phyloP scores from a whole-genome alignment of 2,888 invertebrate genomes.

The Netelia virgata region DNA sequence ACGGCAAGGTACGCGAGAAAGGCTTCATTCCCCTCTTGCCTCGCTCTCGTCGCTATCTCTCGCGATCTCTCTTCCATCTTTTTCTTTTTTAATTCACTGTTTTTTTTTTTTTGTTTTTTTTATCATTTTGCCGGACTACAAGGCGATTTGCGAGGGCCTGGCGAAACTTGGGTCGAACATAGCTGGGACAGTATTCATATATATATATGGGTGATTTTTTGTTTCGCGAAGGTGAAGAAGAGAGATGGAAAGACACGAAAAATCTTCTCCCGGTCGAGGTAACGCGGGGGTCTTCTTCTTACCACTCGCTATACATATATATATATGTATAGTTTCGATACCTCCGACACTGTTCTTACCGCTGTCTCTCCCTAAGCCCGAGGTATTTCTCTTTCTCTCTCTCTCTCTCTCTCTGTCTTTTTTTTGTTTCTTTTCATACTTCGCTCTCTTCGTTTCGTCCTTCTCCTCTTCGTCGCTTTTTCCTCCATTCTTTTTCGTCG shows the following conservation, averaged over 20 bases:
- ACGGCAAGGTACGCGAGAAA: constrained; percentile 54
- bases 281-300: constrained; percentile 40
- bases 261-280: constrained; percentile 46
- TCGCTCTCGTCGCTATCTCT: constrained; percentile 8
- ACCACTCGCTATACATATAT: neutral
- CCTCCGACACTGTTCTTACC: neutral
- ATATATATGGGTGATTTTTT: constrained; percentile 16
- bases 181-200: constrained; percentile 1
- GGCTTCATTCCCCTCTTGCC: constrained; percentile 6
- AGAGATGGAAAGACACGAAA: constrained; percentile 50
- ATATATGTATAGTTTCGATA: constrained; percentile 14
- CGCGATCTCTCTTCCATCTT: constrained; percentile 38
- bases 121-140: constrained; percentile 23
- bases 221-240: constrained; percentile 1
- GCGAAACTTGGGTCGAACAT: constrained; percentile 20
- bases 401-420: constrained; percentile 6
- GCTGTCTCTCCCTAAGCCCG: constrained; percentile 4
- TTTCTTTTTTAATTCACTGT: constrained; percentile 32
- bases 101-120: constrained; percentile 65
- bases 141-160: constrained; percentile 20
- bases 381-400: constrained; percentile 4
- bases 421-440: constrained; percentile 26
- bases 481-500: constrained; percentile 49
- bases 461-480: constrained; percentile 32
- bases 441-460: constrained; percentile 45